Percentiles rank a stretch among this genome's conserved stretches.
Evolutionary conservation across 2,888 invertebrate genomes (phyloP).

Genomic region (Morpho achilles): DNA sequence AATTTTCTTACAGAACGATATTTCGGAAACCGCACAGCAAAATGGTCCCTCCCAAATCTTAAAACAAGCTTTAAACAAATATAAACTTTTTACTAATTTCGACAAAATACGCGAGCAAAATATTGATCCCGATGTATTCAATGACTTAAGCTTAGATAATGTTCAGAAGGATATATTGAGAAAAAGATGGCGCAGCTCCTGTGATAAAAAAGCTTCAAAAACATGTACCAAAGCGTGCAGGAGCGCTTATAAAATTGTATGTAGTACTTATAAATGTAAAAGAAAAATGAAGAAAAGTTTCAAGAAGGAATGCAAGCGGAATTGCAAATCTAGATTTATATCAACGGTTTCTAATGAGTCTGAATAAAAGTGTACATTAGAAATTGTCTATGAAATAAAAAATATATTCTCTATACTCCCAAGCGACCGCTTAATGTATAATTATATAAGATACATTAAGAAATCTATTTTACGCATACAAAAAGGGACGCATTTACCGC

Average conservation of each 20-base stretch:
- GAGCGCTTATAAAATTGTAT: constrained; percentile 32
- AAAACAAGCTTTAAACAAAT: too few species aligned
- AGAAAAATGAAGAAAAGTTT: constrained; percentile 35
- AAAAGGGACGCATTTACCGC: too few species aligned
- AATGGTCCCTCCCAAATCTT: too few species aligned
- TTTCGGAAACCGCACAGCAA: too few species aligned
- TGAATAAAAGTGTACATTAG: background rate
- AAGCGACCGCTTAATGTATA: too few species aligned
- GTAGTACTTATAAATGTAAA: constrained; percentile 35
- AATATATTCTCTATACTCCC: too few species aligned
- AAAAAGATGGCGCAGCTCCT: constrained; percentile 33
- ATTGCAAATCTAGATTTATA: constrained; percentile 35
- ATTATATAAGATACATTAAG: too few species aligned
- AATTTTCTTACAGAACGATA: too few species aligned
- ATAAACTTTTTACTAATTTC: too few species aligned
- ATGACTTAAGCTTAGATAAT: constrained; percentile 22
- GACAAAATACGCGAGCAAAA: too few species aligned
- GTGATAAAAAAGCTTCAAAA: constrained; percentile 35
- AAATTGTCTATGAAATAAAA: too few species aligned
- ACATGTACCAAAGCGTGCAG: constrained; percentile 38
- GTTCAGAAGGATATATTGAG: constrained; percentile 28
- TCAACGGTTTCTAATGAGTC: constrained; percentile 6
- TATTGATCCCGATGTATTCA: background rate
- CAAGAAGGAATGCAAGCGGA: constrained; percentile 39
- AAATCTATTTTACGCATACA: too few species aligned